Base-by-base conservation (phyloP, 2,113 vertebrate species). In the Notarius lentiginosus region DNA sequence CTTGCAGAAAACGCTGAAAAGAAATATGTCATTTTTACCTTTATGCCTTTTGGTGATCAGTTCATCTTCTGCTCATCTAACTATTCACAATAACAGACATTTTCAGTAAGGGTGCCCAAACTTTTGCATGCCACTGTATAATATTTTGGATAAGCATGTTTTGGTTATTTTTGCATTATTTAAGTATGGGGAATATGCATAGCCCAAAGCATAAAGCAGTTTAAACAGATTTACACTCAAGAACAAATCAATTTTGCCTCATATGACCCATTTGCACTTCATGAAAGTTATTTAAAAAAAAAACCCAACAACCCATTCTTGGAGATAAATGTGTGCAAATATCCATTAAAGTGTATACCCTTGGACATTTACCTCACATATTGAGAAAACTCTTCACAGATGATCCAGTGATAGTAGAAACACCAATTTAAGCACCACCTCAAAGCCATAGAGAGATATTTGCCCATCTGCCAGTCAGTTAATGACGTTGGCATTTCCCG, bases 401-500 rank as follows among this genome's bases (percentile, higher is more conserved):
- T 72, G 73, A 55, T 30, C 77, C 65, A 51, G 30, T 30, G 79
- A 73, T 82, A 61, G 85, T n/a, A 73, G 85, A 87, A 83, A 82
- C 80, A 18, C 86, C 80, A 83, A 87, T 87, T 87, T 77, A 41
- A 77, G 14, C 60, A 77, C 47, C 51, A 27, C 81, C 86, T 76
- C 70, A 66, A 63, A 63, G 60, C 77, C 80, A 30, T 82, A 80
- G 75, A 88, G 70, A 86, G 84, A 86, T 86, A 87, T 65, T 34
- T 27, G 17, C 63, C 65, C 22, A 49, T 83, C 81, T 73, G 82
- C 76, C 88, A 84, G 89, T 84, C 65, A 77, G 68, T 66, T 82
- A 80, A 86, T 84, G 80, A 79, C 83, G 61, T 82, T 82, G 88
- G 58, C 84, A 77, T 86, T 88, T 84, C 82, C 81, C 76, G 88